Percentiles rank a stretch among this genome's conserved stretches.
Conservation (phyloP, 64 coral and sea anemone species). For the Exaiptasia diaphana region DNA sequence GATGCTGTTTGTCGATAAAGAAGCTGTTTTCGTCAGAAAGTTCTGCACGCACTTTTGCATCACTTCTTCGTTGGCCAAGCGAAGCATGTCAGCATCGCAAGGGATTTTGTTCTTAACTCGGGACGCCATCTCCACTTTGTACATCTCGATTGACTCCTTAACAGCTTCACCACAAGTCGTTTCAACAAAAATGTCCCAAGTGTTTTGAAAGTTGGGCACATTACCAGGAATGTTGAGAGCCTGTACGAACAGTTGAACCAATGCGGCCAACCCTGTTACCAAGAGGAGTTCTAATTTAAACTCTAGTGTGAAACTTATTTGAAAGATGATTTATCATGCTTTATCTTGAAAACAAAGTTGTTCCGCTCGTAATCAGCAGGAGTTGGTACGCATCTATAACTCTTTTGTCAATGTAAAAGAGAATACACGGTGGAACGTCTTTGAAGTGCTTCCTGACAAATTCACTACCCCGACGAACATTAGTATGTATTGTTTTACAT, state of each 20-base stretch:
- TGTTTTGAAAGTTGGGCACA: slow-evolving; percentile 50
- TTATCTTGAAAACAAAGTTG: no score
- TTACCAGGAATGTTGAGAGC: slow-evolving; percentile 56
- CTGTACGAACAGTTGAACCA: slow-evolving; percentile 50
- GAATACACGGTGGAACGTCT: no score
- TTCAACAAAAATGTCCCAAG: slow-evolving; percentile 53
- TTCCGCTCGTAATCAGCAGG: no score
- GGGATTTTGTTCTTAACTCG: slow-evolving; percentile 21
- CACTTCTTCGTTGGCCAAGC: slow-evolving; percentile 16
- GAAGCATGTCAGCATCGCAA: slow-evolving; percentile 29
- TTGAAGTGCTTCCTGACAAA: no score
- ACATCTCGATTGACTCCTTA: not conserved
- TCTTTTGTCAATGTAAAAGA: no score
- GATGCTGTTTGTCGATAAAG: slow-evolving; percentile 32
- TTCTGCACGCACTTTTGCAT: not conserved
- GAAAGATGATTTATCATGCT: no score
- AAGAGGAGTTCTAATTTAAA: no score
- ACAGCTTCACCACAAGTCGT: slow-evolving; percentile 40
- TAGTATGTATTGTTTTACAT: no score
- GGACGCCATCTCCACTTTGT: slow-evolving; percentile 15
- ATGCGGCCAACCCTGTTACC: slow-evolving; percentile 39
- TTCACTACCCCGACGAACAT: no score
- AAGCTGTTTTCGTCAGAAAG: slow-evolving; percentile 5
- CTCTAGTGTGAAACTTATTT: no score
- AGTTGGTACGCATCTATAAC: no score